Base-by-base conservation (phyloP, 2,113 vertebrate species). In the Pterophyllum scalare region DNA sequence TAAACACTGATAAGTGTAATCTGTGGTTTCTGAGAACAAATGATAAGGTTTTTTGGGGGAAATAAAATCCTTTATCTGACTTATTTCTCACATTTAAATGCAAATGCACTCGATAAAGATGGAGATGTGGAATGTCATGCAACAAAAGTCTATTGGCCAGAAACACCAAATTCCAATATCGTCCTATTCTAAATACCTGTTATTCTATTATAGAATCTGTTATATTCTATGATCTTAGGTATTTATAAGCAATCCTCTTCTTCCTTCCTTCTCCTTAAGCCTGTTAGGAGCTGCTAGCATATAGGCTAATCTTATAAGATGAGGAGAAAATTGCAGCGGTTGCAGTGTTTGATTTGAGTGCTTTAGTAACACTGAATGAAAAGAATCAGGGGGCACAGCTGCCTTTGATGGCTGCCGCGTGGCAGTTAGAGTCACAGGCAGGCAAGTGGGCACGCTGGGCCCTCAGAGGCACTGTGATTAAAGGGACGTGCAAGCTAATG, bases 401-500 rank as follows among this genome's bases (percentile, higher is more conserved):
- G 54, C 20, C 65, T 77, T 74, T 81, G 72, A 90, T 84, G 80
- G 70, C 72, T 52, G 54, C 26, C 2, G 15, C 57, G 38, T 46
- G 81, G 79, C 6, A 10, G 33, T 65, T 59, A 60, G 86, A 77
- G 43, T 88, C 79, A 56, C 72, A 46, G 70, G 75, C 65, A 14
- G 80, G 22, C 75, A 31, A 72, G 78, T 58, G 14, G 87, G 24
- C 54, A 64, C 28, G 5, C 9, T 33, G 49, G 74, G 82, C 70
- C 88, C 79, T 92, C 78, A 14, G 87, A 79, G 91, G 84, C 72
- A 0, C 40, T 5, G 77, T 72, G 84, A 93, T 93, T 91, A 92
- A 89, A 88, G 83, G 84, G 79, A 82, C 61, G 31, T 46, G 79
- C 87, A 57, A 78, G 75, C 84, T 93, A 92, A 91, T 90, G 84